phyloP scores from a whole-genome alignment of 2,888 invertebrate species.

The Tyria jacobaeae region DNA sequence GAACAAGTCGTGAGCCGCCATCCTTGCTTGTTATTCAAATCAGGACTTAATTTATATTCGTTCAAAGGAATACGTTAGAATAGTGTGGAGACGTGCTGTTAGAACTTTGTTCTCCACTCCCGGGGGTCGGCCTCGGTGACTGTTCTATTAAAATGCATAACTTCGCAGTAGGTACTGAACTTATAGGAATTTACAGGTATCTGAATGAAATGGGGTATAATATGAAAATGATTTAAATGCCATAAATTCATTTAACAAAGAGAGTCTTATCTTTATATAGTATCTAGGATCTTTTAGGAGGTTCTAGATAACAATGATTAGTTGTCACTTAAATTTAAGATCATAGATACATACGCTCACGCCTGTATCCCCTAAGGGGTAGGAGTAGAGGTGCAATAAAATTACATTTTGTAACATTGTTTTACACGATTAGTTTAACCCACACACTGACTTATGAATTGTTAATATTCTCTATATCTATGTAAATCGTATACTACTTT shows the following conservation, averaged over 20 bases:
- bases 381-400: no score
- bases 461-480: no score
- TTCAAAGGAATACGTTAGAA: slow-evolving; percentile 12
- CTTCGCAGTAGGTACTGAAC: background rate
- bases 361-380: no score
- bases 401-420: no score
- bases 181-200: background rate
- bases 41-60: slow-evolving; percentile 18
- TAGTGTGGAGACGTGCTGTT: slow-evolving; percentile 12
- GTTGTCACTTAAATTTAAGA: no score
- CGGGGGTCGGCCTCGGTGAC: background rate
- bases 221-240: background rate
- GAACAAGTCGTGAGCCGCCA: background rate
- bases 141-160: slow-evolving; percentile 4
- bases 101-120: slow-evolving; percentile 1
- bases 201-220: background rate
- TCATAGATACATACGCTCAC: no score
- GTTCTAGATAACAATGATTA: no score
- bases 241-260: background rate
- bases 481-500: no score
- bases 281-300: no score
- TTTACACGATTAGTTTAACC: no score
- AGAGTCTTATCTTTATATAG: no score
- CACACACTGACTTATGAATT: no score
- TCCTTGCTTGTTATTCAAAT: slow-evolving; percentile 21